Evolutionary conservation across 2,888 invertebrate genomes (phyloP).

Genomic region (Drosophila testacea): DNA sequence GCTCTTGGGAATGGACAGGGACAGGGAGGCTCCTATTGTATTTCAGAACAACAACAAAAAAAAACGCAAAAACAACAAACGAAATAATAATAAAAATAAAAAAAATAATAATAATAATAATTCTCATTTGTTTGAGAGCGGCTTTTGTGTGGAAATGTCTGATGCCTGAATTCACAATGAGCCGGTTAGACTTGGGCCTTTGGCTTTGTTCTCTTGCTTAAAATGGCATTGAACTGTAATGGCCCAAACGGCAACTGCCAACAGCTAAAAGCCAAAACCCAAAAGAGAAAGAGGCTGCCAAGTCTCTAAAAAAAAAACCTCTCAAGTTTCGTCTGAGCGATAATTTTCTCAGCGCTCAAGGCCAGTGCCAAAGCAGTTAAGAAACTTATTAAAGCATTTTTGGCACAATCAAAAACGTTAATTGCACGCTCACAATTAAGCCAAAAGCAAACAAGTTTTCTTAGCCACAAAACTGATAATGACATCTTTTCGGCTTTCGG

Average conservation of each 20-base stretch:
- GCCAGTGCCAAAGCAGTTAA: conserved; percentile 62
- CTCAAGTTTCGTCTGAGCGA: conserved; percentile 25
- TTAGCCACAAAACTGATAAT: conserved; percentile 34
- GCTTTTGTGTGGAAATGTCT: conserved; percentile 61
- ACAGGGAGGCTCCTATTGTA: conserved; percentile 29
- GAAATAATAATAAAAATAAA: conserved; percentile 16
- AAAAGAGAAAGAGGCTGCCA: conserved; percentile 29
- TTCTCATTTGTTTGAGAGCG: conserved; percentile 55
- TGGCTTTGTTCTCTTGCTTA: conserved; percentile 35
- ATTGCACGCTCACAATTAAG: conserved; percentile 63
- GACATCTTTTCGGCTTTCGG: conserved; percentile 23
- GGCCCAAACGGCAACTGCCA: conserved; percentile 32
- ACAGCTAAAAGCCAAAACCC: conserved; percentile 15
- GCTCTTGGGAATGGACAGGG: conserved; percentile 15
- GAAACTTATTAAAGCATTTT: conserved; percentile 65
- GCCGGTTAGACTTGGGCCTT: conserved; percentile 37
- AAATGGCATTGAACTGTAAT: conserved; percentile 74
- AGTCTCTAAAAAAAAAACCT: conserved; percentile 17
- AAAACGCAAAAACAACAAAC: not conserved
- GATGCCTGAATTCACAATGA: conserved; percentile 67
- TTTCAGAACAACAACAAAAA: conserved; percentile 6
- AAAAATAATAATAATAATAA: conserved; percentile 55
- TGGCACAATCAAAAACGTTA: conserved; percentile 60
- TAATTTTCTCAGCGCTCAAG: conserved; percentile 68
- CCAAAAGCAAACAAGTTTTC: conserved; percentile 34